Evolutionary conservation across 92 coral and sea anemone genomes (phyloP).

Genomic region (Parazoanthus darwini): DNA sequence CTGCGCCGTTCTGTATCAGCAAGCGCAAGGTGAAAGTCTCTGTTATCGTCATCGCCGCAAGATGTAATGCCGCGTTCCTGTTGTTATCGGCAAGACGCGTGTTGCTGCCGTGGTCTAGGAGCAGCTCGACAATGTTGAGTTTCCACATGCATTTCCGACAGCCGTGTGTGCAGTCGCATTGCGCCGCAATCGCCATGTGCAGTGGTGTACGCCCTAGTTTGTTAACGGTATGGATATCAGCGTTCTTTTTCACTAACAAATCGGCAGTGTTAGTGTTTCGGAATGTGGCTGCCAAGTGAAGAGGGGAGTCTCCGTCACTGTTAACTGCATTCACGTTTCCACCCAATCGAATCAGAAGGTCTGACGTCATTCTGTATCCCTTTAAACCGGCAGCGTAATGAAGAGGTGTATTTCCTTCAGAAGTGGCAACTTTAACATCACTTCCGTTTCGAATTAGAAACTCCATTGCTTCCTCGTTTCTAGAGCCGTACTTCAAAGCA

Average conservation of each 20-base stretch:
- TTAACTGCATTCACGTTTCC: constrained; percentile 61
- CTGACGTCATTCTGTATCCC: constrained; percentile 69
- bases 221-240: constrained; percentile 54
- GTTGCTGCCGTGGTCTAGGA: constrained; percentile 68
- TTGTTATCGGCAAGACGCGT: constrained; percentile 61
- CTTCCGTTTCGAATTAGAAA: constrained; percentile 61
- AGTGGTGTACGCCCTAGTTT: constrained; percentile 63
- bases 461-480: constrained; percentile 58
- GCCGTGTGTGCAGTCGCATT: constrained; percentile 78
- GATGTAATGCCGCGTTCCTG: constrained; percentile 75
- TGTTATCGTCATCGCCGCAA: constrained; percentile 71
- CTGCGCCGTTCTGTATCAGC: constrained; percentile 67
- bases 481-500: constrained; percentile 62
- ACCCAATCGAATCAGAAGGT: constrained; percentile 62
- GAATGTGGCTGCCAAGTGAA: constrained; percentile 74
- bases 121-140: constrained; percentile 73
- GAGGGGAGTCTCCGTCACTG: constrained; percentile 63
- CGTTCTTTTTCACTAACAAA: constrained; percentile 58
- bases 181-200: constrained; percentile 73
- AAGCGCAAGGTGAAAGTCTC: constrained; percentile 75
- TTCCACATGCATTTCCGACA: constrained; percentile 85
- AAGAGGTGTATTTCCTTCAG: constrained; percentile 58
- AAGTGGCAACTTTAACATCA: constrained; percentile 47
- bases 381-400: constrained; percentile 78
- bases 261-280: constrained; percentile 78